Conservation (phyloP, 2,888 invertebrate species). For the Busseola fusca region DNA sequence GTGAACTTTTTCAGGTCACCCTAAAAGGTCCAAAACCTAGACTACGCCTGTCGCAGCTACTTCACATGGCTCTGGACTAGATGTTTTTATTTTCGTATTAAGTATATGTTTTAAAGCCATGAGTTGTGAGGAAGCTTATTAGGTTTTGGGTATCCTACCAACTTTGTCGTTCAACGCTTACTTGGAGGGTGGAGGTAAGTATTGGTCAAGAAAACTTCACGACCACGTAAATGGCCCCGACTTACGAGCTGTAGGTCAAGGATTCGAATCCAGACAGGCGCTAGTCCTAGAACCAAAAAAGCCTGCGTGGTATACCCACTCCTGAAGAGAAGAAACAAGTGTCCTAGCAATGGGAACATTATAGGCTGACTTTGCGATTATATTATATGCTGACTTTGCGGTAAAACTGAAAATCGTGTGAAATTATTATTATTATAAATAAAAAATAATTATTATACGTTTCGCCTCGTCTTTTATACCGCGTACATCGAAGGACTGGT, state of each 20-base stretch:
- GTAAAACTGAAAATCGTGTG: no score
- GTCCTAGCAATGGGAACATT: not conserved
- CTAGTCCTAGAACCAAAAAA: not conserved
- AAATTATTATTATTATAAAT: no score
- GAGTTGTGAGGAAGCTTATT: not conserved
- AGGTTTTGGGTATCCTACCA: not conserved
- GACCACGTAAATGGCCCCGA: not conserved
- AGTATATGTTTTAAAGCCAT: not conserved
- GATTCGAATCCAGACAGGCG: not conserved
- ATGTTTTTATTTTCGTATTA: not conserved
- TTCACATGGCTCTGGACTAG: not conserved
- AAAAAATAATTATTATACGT: no score
- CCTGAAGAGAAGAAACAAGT: not conserved
- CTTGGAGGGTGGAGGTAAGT: not conserved
- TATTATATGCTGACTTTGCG: no score
- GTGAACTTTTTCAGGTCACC: slow-evolving; percentile 16
- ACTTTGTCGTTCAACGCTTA: not conserved
- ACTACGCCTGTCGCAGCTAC: not conserved
- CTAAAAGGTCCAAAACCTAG: slow-evolving; percentile 12
- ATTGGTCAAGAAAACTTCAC: not conserved
- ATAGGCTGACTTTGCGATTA: not conserved
- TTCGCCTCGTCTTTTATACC: no score
- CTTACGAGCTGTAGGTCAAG: not conserved
- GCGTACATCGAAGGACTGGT: no score
- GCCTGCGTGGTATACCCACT: no score